Percentiles rank a stretch among this genome's conserved stretches.
phyloP scores from a whole-genome alignment of 2,888 invertebrate species.

The Mimumesa dahlbomi region DNA sequence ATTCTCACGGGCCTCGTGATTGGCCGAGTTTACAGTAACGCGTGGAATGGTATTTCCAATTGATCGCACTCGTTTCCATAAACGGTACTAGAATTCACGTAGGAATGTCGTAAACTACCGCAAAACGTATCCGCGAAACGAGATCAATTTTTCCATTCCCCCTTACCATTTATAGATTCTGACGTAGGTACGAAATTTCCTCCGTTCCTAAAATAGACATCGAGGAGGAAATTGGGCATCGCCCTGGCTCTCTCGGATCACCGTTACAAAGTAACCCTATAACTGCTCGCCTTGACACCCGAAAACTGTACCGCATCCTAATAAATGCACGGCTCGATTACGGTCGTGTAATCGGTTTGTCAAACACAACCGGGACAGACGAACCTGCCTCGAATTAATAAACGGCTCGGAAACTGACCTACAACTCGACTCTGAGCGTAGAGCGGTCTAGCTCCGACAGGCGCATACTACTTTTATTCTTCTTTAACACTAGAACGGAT shows the following conservation, averaged over 20 bases:
- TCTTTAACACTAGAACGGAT: neutral
- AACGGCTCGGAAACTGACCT: constrained; percentile 51
- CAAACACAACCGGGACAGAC: constrained; percentile 54
- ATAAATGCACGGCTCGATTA: constrained; percentile 56
- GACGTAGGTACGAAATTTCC: too few relatives aligned
- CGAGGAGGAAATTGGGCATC: neutral
- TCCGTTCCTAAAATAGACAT: too few relatives aligned
- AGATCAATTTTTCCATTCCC: too few relatives aligned
- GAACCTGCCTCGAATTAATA: constrained; percentile 51
- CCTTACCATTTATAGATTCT: too few relatives aligned
- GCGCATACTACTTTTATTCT: constrained; percentile 33
- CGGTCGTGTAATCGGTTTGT: constrained; percentile 52
- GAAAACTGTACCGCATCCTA: constrained; percentile 52
- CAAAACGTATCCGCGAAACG: neutral
- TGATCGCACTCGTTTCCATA: constrained; percentile 10
- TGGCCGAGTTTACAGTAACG: neutral
- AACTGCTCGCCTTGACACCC: constrained; percentile 44
- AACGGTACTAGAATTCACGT: constrained; percentile 8
- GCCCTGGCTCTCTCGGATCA: too few relatives aligned
- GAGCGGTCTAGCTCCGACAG: constrained; percentile 19
- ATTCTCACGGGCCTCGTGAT: neutral
- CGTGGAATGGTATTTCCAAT: constrained; percentile 7
- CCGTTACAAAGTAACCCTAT: constrained; percentile 17
- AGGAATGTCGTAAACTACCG: neutral
- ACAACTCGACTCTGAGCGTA: constrained; percentile 32